Conservation (phyloP, 2,797 vertebrate genomes). For the Cheirogaleus major region DNA sequence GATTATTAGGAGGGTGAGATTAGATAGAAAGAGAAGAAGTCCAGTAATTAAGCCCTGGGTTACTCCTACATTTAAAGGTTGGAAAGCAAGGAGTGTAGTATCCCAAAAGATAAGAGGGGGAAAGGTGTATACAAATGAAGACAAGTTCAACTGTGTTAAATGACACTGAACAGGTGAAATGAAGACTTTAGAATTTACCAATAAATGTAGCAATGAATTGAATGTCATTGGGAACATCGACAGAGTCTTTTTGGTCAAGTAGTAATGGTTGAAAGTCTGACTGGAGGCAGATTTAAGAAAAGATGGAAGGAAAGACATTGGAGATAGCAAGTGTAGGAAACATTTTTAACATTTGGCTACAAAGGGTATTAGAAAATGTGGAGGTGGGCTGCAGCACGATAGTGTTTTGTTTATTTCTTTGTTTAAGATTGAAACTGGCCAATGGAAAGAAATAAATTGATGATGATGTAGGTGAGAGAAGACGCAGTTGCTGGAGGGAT, state of each 20-base stretch:
- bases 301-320: background rate
- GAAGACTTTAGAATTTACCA: background rate
- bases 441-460: background rate
- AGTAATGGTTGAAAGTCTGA: background rate
- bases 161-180: background rate
- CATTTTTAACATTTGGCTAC: background rate
- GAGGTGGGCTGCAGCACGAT: background rate
- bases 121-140: background rate
- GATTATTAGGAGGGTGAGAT: background rate
- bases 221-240: background rate
- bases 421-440: background rate
- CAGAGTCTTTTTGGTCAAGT: background rate
- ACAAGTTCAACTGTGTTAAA: background rate
- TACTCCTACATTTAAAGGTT: background rate
- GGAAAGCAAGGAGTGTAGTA: background rate
- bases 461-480: background rate
- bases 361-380: background rate
- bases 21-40: background rate
- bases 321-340: background rate
- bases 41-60: background rate
- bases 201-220: background rate
- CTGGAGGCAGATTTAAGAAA: constrained; percentile 3
- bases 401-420: background rate
- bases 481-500: background rate
- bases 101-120: background rate